Conservation (phyloP, 92 coral and sea anemone species). For the Paragorgia papillata region DNA sequence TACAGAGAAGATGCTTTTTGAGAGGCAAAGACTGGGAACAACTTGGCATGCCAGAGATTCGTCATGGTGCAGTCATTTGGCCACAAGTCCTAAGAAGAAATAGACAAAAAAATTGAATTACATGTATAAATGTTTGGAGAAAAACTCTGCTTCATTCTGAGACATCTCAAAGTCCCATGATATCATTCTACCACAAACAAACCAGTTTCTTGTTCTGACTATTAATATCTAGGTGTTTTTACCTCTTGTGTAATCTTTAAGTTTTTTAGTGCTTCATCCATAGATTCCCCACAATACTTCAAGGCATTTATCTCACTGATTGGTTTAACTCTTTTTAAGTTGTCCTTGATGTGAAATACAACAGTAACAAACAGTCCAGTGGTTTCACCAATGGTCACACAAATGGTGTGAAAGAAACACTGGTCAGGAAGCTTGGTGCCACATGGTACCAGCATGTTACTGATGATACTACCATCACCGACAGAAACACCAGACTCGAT, state of each 20-base stretch:
- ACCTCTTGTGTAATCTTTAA: conserved; percentile 63
- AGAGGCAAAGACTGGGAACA: conserved; percentile 73
- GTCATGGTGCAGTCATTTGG: conserved; percentile 74
- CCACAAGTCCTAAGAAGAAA: conserved; percentile 35
- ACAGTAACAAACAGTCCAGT: conserved; percentile 83
- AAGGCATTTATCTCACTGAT: conserved; percentile 63
- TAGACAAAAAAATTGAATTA: no score
- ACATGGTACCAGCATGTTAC: conserved; percentile 75
- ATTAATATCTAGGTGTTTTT: not conserved
- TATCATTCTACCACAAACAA: not conserved
- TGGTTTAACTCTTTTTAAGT: conserved; percentile 67
- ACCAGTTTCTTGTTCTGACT: not conserved
- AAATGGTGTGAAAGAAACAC: conserved; percentile 78
- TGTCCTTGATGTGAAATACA: conserved; percentile 77
- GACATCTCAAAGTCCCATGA: no score
- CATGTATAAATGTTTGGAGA: no score
- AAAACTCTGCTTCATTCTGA: no score
- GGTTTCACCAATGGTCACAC: conserved; percentile 65
- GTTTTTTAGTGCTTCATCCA: conserved; percentile 66
- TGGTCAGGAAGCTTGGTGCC: conserved; percentile 65
- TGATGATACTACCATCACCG: conserved; percentile 73
- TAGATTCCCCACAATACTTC: conserved; percentile 69
- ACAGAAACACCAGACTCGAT: conserved; percentile 64
- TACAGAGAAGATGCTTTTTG: conserved; percentile 57
- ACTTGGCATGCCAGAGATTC: conserved; percentile 83